These are phyloP conservation scores for Petroica traversi DNA, from an alignment of 2,113 vertebrate species.

Conservation along the genomic window DNA sequence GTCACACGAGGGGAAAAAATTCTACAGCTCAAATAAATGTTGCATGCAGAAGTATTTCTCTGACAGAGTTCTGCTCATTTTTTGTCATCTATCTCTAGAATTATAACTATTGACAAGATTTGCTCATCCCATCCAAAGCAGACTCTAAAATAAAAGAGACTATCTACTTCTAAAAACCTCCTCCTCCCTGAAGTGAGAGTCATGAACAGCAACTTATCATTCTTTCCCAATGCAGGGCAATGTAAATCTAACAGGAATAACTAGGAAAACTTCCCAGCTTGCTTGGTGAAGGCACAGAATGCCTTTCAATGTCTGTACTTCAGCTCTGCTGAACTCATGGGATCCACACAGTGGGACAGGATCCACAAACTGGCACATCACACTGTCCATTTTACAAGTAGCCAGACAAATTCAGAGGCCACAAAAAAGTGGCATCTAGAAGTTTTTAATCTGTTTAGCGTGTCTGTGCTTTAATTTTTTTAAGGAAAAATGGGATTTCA, in stretches of 20 bases:
- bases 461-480: not conserved
- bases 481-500: not conserved
- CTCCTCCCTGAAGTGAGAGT: not conserved
- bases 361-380: too few species aligned
- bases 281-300: not conserved
- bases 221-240: not conserved
- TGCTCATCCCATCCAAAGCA: not conserved
- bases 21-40: not conserved
- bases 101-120: not conserved
- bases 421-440: not conserved
- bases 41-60: not conserved
- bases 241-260: not conserved
- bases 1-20: not conserved
- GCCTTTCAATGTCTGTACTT: not conserved
- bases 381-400: not conserved
- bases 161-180: not conserved
- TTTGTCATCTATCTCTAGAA: not conserved
- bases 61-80: not conserved
- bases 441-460: not conserved
- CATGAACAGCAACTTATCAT: not conserved
- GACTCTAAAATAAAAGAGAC: not conserved
- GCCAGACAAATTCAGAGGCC: not conserved
- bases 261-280: not conserved
- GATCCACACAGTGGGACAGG: not conserved
- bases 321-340: not conserved